These are phyloP conservation scores for Blera fallax DNA, from an alignment of 2,888 invertebrate species.

Conservation along the genomic window DNA sequence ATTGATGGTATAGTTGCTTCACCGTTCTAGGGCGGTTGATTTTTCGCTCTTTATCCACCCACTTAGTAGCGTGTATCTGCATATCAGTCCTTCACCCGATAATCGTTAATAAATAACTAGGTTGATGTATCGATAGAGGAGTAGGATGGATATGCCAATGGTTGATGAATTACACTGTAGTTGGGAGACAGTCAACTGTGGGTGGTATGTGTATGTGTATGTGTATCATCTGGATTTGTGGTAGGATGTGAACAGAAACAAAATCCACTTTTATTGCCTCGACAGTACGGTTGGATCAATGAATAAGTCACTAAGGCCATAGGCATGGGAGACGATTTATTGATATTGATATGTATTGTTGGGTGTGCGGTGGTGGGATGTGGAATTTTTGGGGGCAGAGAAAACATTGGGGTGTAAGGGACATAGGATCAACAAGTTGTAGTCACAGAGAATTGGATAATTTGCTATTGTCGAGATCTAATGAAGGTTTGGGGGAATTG, in stretches of 20 bases:
- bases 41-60: conserved; percentile 14
- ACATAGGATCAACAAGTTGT: conserved; percentile 55
- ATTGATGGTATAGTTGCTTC: neutral
- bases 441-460: conserved; percentile 25
- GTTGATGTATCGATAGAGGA: conserved; percentile 39
- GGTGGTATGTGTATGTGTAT: neutral
- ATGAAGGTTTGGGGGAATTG: neutral
- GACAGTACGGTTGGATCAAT: conserved; percentile 53
- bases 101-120: conserved; percentile 64
- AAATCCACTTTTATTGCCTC: conserved; percentile 60
- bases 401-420: neutral
- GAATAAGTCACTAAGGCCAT: conserved; percentile 54
- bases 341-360: conserved; percentile 43
- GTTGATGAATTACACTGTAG: conserved; percentile 59
- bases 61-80: conserved; percentile 12
- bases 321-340: conserved; percentile 32
- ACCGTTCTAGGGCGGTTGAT: neutral
- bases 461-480: conserved; percentile 26
- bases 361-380: neutral
- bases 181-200: conserved; percentile 26
- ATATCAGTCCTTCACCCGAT: conserved; percentile 36
- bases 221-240: conserved; percentile 5
- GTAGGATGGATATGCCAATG: conserved; percentile 20
- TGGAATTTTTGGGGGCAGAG: neutral
- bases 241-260: conserved; percentile 42